phyloP scores from a whole-genome alignment of 1,140 invertebrate species.

The Telenomus remus region DNA sequence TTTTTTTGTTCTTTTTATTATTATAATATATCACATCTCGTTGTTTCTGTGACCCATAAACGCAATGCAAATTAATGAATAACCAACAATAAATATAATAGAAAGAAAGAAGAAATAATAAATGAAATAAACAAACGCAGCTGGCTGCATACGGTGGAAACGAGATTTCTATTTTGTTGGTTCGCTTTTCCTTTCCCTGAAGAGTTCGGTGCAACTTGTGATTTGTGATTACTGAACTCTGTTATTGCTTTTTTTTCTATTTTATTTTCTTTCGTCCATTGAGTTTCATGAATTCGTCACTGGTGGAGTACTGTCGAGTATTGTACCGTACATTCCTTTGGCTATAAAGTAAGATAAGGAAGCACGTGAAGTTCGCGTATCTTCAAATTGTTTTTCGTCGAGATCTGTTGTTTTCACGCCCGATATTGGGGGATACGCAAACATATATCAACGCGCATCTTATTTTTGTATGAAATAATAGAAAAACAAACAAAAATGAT shows the following conservation, averaged over 20 bases:
- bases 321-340: constrained; percentile 77
- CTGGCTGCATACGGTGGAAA: constrained; percentile 69
- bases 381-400: constrained; percentile 50
- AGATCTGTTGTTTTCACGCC: constrained; percentile 48
- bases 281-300: constrained; percentile 42
- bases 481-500: too few relatives aligned
- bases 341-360: constrained; percentile 74
- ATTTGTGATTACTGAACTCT: too few relatives aligned
- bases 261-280: constrained; percentile 18
- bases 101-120: too few relatives aligned
- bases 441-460: constrained; percentile 52
- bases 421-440: constrained; percentile 46
- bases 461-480: constrained; percentile 55
- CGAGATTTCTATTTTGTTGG: constrained; percentile 39
- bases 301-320: constrained; percentile 72
- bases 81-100: constrained; percentile 16
- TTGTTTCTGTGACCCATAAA: constrained; percentile 2
- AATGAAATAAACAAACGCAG: constrained; percentile 59
- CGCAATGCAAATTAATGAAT: constrained; percentile 27
- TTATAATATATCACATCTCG: too few relatives aligned
- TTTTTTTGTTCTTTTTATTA: not conserved
- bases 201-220: not conserved
- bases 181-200: constrained; percentile 25
- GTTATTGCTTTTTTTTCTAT: not conserved
- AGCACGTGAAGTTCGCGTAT: constrained; percentile 59